Conservation (phyloP, 2,797 vertebrate genomes). For the Odontamblyopus rebecca region DNA sequence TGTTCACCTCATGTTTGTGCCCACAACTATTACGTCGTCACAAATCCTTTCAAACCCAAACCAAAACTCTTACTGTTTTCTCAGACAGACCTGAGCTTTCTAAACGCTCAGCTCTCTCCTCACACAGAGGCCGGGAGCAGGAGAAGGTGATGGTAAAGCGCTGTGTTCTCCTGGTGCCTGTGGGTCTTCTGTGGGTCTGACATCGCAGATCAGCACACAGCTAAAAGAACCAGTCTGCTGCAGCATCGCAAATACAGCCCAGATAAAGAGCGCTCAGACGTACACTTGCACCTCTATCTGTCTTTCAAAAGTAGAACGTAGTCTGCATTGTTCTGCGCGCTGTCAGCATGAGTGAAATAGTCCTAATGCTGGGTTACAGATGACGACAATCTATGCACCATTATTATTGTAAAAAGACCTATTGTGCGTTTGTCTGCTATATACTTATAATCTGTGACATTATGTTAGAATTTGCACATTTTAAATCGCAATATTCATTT, state of each 20-base stretch:
- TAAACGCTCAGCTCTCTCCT: constrained; percentile 76
- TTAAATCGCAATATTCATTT: too few relatives aligned
- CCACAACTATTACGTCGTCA: constrained; percentile 70
- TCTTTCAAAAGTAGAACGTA: constrained; percentile 84
- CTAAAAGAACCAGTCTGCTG: constrained; percentile 84
- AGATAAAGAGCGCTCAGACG: constrained; percentile 76
- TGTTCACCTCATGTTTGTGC: constrained; percentile 28
- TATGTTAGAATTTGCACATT: too few relatives aligned
- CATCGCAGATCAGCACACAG: constrained; percentile 81
- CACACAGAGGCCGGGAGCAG: constrained; percentile 72
- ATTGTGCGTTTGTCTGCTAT: too few relatives aligned
- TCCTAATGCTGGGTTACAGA: too few relatives aligned
- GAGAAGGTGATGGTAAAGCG: constrained; percentile 72
- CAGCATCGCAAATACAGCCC: constrained; percentile 94
- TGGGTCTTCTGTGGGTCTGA: constrained; percentile 85
- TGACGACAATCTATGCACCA: too few relatives aligned
- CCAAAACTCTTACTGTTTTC: constrained; percentile 67
- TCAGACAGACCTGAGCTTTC: constrained; percentile 79
- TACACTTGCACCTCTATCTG: constrained; percentile 58
- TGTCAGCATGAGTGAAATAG: neutral
- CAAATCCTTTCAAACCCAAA: constrained; percentile 72
- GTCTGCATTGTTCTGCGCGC: neutral
- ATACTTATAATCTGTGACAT: too few relatives aligned
- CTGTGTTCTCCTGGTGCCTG: constrained; percentile 80
- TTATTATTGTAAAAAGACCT: too few relatives aligned